A percentile compares a stretch with the other conserved stretches of the same genome.
phyloP scores from a whole-genome alignment of 2,113 vertebrate genomes.

The Poeciliopsis retropinna region DNA sequence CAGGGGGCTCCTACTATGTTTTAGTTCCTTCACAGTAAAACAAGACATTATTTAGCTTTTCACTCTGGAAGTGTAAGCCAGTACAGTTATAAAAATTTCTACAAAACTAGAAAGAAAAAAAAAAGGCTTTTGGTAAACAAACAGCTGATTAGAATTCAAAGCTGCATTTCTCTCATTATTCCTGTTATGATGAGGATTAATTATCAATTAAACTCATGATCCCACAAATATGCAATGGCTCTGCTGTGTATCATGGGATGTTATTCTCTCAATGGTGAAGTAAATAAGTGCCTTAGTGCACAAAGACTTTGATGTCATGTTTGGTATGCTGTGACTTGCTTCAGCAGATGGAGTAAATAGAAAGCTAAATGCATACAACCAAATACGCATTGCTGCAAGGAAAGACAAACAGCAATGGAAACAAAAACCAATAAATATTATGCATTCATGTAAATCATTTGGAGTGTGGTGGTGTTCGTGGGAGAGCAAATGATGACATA shows the following conservation, averaged over 20 bases:
- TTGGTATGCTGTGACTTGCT: slow-evolving; percentile 40
- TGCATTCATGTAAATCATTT: not conserved
- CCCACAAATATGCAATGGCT: slow-evolving; percentile 60
- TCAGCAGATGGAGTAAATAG: slow-evolving; percentile 49
- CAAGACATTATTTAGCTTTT: not conserved
- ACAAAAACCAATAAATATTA: slow-evolving; percentile 6
- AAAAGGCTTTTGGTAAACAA: slow-evolving; percentile 33
- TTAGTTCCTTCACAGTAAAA: not conserved
- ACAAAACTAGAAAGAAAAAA: slow-evolving; percentile 3
- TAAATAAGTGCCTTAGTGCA: slow-evolving; percentile 50
- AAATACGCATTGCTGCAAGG: slow-evolving; percentile 8
- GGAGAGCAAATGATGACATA: not conserved
- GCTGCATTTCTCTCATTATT: slow-evolving; percentile 61
- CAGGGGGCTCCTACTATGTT: not conserved
- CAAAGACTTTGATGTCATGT: slow-evolving; percentile 25
- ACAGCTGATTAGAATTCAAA: slow-evolving; percentile 64
- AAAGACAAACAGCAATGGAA: slow-evolving; percentile 21
- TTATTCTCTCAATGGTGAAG: slow-evolving; percentile 41
- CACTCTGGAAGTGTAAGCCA: slow-evolving; percentile 4
- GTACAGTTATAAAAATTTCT: slow-evolving; percentile 10
- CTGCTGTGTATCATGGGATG: slow-evolving; percentile 43
- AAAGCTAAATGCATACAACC: slow-evolving; percentile 39
- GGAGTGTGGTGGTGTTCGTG: not conserved
- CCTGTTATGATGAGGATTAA: slow-evolving; percentile 74
- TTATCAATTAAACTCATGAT: slow-evolving; percentile 75